A percentile compares a stretch with the other conserved stretches of the same genome.
These are phyloP conservation scores for Oegoconia quadripuncta DNA, from an alignment of 2,888 invertebrate genomes.

Conservation along the genomic window DNA sequence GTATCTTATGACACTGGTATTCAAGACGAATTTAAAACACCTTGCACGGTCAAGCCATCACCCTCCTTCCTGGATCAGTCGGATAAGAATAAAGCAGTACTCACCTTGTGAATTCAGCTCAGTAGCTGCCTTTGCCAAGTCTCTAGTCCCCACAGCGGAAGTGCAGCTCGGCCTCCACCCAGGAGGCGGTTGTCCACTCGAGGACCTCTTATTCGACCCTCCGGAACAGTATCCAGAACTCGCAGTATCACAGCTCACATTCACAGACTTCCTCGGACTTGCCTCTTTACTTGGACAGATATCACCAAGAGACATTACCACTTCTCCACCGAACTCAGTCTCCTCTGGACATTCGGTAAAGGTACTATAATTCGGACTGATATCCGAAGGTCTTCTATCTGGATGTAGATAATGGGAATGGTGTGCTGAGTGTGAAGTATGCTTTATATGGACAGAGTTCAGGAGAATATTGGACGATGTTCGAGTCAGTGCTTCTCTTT, in stretches of 20 bases:
- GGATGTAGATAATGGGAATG: constrained; percentile 77
- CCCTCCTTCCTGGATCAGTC: too few relatives aligned
- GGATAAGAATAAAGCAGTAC: constrained; percentile 22
- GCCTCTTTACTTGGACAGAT: constrained; percentile 71
- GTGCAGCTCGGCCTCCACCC: constrained; percentile 81
- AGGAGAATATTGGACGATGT: constrained; percentile 92
- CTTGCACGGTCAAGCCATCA: too few relatives aligned
- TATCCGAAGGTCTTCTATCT: constrained; percentile 67
- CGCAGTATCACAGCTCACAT: constrained; percentile 72
- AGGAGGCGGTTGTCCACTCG: constrained; percentile 71
- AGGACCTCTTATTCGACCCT: constrained; percentile 69
- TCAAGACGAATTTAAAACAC: too few relatives aligned
- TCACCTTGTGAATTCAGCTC: constrained; percentile 86
- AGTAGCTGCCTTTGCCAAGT: constrained; percentile 81
- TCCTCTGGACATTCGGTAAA: constrained; percentile 73
- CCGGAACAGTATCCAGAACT: constrained; percentile 74
- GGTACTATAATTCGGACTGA: constrained; percentile 73
- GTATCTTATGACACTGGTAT: too few relatives aligned
- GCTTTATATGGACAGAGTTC: constrained; percentile 90
- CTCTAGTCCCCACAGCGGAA: constrained; percentile 78
- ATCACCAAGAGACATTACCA: constrained; percentile 63
- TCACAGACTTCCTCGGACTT: constrained; percentile 71
- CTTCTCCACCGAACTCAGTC: constrained; percentile 64
- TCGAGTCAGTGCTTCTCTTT: constrained; percentile 88
- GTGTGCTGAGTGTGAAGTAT: constrained; percentile 85